Conservation (phyloP, 2,113 vertebrate genomes). For the Grantiella picta region DNA sequence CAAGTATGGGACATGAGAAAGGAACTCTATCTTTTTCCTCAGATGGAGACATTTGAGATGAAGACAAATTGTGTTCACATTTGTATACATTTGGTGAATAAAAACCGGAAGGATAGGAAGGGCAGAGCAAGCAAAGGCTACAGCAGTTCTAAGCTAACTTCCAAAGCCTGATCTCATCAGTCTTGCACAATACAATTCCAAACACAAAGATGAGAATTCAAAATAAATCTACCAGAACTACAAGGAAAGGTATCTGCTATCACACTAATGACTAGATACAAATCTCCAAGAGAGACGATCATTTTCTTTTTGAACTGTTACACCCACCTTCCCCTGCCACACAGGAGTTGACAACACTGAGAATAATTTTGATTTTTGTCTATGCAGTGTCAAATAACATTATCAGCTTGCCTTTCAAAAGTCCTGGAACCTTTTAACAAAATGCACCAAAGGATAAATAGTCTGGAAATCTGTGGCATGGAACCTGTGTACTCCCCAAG, state of each 20-base stretch:
- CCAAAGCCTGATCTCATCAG: constrained; percentile 34
- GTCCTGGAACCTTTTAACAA: background rate
- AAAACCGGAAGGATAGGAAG: constrained; percentile 61
- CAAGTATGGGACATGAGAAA: background rate
- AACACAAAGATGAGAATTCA: constrained; percentile 28
- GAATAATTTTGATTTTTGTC: background rate
- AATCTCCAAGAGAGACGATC: background rate
- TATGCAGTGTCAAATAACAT: background rate
- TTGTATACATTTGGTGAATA: constrained; percentile 45
- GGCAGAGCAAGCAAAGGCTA: constrained; percentile 34
- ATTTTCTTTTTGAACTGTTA: background rate
- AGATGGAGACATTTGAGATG: background rate
- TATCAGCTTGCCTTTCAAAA: background rate
- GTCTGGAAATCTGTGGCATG: background rate
- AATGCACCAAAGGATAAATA: background rate
- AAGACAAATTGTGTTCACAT: constrained; percentile 16
- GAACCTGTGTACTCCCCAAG: background rate
- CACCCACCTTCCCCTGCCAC: background rate
- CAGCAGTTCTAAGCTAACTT: background rate
- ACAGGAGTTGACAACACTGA: background rate
- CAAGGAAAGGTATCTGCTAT: background rate
- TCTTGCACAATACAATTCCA: constrained; percentile 14
- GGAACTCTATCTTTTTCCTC: background rate
- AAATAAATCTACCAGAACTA: background rate
- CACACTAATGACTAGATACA: background rate